Evolutionary conservation across 2,113 vertebrate species (phyloP).

Genomic region (Odobenus rosmarus): DNA sequence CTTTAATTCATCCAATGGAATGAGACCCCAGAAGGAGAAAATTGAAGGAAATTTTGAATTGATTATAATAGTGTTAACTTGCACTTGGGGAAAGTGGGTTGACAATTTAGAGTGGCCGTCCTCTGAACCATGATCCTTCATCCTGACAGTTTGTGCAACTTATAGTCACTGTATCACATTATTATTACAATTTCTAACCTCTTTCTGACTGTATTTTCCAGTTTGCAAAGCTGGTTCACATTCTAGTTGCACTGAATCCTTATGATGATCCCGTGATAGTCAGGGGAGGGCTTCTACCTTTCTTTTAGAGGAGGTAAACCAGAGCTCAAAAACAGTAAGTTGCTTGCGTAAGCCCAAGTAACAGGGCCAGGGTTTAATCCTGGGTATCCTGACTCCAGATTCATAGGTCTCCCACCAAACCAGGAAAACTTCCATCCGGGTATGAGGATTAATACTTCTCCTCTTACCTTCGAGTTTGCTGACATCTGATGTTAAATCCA

Average conservation of each 20-base stretch:
- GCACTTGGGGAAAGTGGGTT: constrained; percentile 12
- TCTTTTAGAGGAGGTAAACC: neutral
- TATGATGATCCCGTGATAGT: neutral
- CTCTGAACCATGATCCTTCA: constrained; percentile 6
- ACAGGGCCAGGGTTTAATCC: neutral
- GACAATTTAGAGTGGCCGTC: constrained; percentile 14
- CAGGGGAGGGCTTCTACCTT: neutral
- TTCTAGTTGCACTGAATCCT: neutral
- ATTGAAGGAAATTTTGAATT: constrained; percentile 43
- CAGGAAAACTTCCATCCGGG: neutral
- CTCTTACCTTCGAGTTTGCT: constrained; percentile 49
- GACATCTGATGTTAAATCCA: neutral
- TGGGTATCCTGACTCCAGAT: neutral
- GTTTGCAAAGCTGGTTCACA: neutral
- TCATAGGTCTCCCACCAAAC: neutral
- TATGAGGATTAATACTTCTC: neutral
- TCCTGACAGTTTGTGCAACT: neutral
- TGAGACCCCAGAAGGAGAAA: constrained; percentile 43
- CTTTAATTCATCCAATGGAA: constrained; percentile 49
- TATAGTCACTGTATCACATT: constrained; percentile 13
- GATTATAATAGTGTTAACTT: constrained; percentile 53
- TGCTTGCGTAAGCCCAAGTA: neutral
- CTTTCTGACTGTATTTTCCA: neutral
- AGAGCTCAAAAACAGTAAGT: neutral
- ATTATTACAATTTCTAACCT: neutral